Conservation (phyloP, 2,113 vertebrate species). For the Pseudopodoces humilis region DNA sequence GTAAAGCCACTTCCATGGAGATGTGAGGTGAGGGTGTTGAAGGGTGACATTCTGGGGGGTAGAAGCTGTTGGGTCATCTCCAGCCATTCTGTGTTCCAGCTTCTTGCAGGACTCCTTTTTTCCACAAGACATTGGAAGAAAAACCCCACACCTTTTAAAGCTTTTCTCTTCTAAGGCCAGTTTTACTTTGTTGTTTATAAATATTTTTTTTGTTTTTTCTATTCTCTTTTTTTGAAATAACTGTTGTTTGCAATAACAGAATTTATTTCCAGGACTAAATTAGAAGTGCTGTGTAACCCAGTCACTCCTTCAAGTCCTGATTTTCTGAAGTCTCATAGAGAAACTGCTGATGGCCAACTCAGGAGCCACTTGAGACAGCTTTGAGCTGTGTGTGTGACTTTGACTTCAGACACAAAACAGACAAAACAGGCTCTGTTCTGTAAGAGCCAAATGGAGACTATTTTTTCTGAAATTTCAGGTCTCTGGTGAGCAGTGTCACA, state of each 20-base stretch:
- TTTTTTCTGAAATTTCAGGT: neutral
- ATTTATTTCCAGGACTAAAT: neutral
- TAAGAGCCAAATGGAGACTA: neutral
- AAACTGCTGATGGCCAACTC: neutral
- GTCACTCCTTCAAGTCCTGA: neutral
- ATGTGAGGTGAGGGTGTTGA: neutral
- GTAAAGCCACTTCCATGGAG: rapidly evolving
- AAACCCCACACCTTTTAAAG: neutral
- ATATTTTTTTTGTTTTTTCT: neutral
- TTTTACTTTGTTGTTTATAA: neutral
- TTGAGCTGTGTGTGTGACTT: neutral
- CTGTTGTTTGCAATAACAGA: neutral
- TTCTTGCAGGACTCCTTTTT: neutral
- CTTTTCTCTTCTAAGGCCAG: neutral
- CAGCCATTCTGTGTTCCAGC: neutral
- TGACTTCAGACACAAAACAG: neutral
- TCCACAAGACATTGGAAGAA: neutral
- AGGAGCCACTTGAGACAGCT: neutral
- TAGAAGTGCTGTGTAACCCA: neutral
- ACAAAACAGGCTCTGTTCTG: neutral
- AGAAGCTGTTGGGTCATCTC: neutral
- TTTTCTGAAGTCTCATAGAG: neutral
- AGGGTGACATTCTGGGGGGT: neutral
- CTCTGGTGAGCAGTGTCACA: neutral
- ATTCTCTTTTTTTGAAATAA: neutral